Conservation (phyloP, 2,797 vertebrate genomes). For the Melanotaenia pygmaea region DNA sequence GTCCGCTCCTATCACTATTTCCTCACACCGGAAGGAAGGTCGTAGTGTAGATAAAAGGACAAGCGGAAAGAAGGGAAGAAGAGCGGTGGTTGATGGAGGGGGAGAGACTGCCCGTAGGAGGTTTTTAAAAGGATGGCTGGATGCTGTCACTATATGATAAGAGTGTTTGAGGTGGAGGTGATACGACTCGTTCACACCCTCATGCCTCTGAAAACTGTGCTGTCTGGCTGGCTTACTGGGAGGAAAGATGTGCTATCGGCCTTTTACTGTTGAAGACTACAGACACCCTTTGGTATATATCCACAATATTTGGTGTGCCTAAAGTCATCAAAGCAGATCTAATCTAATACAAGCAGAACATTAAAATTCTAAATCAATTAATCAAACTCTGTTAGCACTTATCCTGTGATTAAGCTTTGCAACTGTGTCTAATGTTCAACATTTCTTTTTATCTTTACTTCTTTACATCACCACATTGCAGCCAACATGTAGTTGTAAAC, state of each 20-base stretch:
- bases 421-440: conserved; percentile 1
- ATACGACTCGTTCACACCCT: conserved; percentile 45
- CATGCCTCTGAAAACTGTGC: conserved; percentile 34
- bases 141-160: conserved; percentile 66
- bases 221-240: conserved; percentile 27
- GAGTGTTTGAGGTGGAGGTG: conserved; percentile 57
- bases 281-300: conserved; percentile 40
- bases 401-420: conserved; percentile 18
- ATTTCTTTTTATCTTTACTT: conserved; percentile 16
- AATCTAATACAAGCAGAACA: conserved; percentile 51
- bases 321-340: conserved; percentile 24
- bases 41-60: conserved; percentile 32
- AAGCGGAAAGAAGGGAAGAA: conserved; percentile 18
- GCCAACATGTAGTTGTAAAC: no score
- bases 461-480: neutral
- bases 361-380: conserved; percentile 46
- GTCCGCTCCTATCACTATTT: conserved; percentile 28
- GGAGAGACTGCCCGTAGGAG: conserved; percentile 27
- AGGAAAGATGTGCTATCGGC: conserved; percentile 40
- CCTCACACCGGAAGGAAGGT: conserved; percentile 24
- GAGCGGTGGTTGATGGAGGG: conserved; percentile 26
- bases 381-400: conserved; percentile 34
- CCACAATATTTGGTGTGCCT: conserved; percentile 20
- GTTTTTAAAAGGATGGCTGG: conserved; percentile 52
- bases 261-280: conserved; percentile 21